Evolutionary conservation across 2,113 vertebrate species (phyloP).

Genomic region (Lophura nycthemera): DNA sequence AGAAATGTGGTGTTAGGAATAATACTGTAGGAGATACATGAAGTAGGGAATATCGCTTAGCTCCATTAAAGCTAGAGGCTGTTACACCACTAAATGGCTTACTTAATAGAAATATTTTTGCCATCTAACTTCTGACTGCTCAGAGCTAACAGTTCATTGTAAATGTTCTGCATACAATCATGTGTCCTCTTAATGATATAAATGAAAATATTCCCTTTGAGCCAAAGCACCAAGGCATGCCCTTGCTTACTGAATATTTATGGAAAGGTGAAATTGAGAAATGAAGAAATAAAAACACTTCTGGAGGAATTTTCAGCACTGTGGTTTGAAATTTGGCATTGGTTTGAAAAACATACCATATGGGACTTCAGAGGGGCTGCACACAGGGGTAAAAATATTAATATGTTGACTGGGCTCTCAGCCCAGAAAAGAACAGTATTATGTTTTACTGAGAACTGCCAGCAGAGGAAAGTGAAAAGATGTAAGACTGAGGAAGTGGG

Average conservation of each 20-base stretch:
- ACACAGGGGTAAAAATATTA: background rate
- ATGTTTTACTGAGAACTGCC: background rate
- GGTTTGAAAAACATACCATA: background rate
- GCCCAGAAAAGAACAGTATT: background rate
- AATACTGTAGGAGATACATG: background rate
- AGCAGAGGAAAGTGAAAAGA: slow-evolving; percentile 2
- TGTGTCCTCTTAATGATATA: background rate
- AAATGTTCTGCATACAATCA: background rate
- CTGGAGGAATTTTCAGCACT: background rate
- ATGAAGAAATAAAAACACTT: background rate
- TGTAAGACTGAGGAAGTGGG: background rate
- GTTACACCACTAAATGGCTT: background rate
- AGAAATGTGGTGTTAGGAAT: background rate
- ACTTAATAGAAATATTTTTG: background rate
- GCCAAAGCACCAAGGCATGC: background rate
- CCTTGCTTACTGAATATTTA: background rate
- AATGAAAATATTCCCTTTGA: background rate
- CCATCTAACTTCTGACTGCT: background rate
- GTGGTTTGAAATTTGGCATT: background rate
- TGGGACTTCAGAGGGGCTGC: background rate
- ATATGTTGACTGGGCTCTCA: background rate
- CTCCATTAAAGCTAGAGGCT: background rate
- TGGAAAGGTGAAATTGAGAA: background rate
- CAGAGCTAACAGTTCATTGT: background rate
- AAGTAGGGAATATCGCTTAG: background rate